Evolutionary conservation across 2,888 invertebrate species (phyloP).

Genomic region (Pristionchus entomophagus): DNA sequence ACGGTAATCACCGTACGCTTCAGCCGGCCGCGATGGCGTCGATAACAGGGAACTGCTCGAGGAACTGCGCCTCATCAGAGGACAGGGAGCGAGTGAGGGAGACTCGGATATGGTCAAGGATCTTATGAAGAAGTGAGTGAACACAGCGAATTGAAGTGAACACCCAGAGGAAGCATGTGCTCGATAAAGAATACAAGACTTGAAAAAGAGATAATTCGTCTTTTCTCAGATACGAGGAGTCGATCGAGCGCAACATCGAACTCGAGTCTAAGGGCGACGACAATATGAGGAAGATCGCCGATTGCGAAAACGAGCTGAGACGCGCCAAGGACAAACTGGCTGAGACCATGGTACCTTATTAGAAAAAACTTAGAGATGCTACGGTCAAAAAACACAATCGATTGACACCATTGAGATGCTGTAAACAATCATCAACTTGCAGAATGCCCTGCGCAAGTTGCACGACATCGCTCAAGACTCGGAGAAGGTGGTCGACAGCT

Average conservation of each 20-base stretch:
- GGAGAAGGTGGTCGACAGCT: conserved; percentile 61
- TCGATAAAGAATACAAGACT: no score
- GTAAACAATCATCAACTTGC: not conserved
- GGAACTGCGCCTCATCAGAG: conserved; percentile 59
- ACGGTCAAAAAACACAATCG: no score
- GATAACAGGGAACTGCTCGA: conserved; percentile 57
- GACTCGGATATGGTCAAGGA: conserved; percentile 72
- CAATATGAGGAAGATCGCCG: conserved; percentile 69
- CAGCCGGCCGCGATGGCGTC: conserved; percentile 21
- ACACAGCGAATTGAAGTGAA: not conserved
- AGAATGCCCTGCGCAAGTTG: conserved; percentile 71
- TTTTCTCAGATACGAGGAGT: conserved; percentile 66
- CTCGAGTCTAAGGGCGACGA: conserved; percentile 74
- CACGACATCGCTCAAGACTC: conserved; percentile 70
- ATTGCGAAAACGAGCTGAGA: conserved; percentile 71
- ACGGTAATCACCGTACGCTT: not conserved
- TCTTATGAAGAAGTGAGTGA: conserved; percentile 70
- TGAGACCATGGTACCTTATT: conserved; percentile 58
- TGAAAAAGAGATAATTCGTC: no score
- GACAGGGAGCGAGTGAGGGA: conserved; percentile 56
- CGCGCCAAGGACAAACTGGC: conserved; percentile 69
- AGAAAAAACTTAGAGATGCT: no score
- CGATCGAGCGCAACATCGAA: conserved; percentile 74
- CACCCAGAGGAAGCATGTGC: no score
- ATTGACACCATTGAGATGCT: not conserved